Conservation (phyloP, 2,113 vertebrate species). For the Colistium nudipinnis region DNA sequence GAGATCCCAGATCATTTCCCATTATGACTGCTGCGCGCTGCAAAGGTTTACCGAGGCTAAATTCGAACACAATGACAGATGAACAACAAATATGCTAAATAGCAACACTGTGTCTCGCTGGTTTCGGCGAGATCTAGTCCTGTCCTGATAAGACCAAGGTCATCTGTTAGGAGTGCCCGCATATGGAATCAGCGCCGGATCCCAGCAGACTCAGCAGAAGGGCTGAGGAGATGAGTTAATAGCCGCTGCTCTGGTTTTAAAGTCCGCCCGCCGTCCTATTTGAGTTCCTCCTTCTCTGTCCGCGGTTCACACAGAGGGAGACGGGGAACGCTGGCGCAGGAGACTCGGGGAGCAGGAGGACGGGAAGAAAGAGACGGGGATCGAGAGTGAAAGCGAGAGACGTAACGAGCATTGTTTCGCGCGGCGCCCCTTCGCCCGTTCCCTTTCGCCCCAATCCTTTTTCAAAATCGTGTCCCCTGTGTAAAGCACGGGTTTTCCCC, state of each 20-base stretch:
- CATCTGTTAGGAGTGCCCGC: slow-evolving; percentile 77
- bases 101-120: slow-evolving; percentile 39
- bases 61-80: slow-evolving; percentile 49
- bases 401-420: slow-evolving; percentile 50
- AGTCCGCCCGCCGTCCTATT: slow-evolving; percentile 45
- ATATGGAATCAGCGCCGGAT: slow-evolving; percentile 72
- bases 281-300: slow-evolving; percentile 37
- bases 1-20: slow-evolving; percentile 51
- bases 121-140: slow-evolving; percentile 65
- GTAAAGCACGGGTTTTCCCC: slow-evolving; percentile 47
- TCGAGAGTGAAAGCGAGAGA: slow-evolving; percentile 48
- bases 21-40: slow-evolving; percentile 22
- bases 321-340: slow-evolving; percentile 10
- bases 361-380: slow-evolving; percentile 41
- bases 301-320: slow-evolving; percentile 6
- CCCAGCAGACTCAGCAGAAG: slow-evolving; percentile 73
- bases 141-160: slow-evolving; percentile 76
- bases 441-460: slow-evolving; percentile 62
- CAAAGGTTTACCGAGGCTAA: slow-evolving; percentile 27
- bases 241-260: slow-evolving; percentile 60
- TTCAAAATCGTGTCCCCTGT: slow-evolving; percentile 58
- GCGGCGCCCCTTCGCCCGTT: slow-evolving; percentile 32
- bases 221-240: slow-evolving; percentile 62
- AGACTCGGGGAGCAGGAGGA: slow-evolving; percentile 28
- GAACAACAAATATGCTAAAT: slow-evolving; percentile 48